phyloP scores from a whole-genome alignment of 2,113 vertebrate species.

The Protobothrops flavoviridis region DNA sequence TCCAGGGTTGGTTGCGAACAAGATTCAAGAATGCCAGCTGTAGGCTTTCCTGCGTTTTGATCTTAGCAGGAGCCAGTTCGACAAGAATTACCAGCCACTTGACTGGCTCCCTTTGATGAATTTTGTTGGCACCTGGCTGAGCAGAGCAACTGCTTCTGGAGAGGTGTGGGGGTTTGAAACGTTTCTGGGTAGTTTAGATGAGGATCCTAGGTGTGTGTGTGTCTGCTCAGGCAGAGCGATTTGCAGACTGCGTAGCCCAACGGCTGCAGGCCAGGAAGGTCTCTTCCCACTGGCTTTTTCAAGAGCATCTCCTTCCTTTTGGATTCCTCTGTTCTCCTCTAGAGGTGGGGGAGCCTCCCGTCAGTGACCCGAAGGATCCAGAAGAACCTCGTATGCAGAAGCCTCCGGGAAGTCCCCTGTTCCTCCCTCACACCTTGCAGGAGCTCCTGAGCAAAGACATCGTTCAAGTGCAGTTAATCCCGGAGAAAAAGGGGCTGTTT shows the following conservation, averaged over 20 bases:
- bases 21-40: slow-evolving; percentile 58
- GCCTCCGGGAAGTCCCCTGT: slow-evolving; percentile 78
- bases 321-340: slow-evolving; percentile 2
- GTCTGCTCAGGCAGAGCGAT: neutral
- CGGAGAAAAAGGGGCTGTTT: slow-evolving; percentile 97
- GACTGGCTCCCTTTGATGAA: slow-evolving; percentile 35
- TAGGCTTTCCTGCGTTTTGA: slow-evolving; percentile 27
- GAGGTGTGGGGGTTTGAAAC: slow-evolving; percentile 34
- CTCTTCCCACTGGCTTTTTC: neutral
- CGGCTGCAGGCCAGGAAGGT: neutral
- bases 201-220: neutral
- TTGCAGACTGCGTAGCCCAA: neutral
- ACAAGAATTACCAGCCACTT: slow-evolving; percentile 52
- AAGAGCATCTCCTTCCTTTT: slow-evolving; percentile 7
- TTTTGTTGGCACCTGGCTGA: slow-evolving; percentile 21
- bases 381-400: slow-evolving; percentile 80
- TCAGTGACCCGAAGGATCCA: slow-evolving; percentile 69
- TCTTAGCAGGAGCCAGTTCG: slow-evolving; percentile 58
- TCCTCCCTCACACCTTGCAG: slow-evolving; percentile 79
- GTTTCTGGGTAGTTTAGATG: slow-evolving; percentile 40
- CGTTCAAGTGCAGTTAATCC: slow-evolving; percentile 90
- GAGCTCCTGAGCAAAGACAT: slow-evolving; percentile 83
- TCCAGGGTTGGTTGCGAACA: slow-evolving; percentile 42
- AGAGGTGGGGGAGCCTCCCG: slow-evolving; percentile 80
- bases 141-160: slow-evolving; percentile 15